These are phyloP conservation scores for Drosophila takahashii DNA, from an alignment of 1,140 invertebrate species.

Conservation along the genomic window DNA sequence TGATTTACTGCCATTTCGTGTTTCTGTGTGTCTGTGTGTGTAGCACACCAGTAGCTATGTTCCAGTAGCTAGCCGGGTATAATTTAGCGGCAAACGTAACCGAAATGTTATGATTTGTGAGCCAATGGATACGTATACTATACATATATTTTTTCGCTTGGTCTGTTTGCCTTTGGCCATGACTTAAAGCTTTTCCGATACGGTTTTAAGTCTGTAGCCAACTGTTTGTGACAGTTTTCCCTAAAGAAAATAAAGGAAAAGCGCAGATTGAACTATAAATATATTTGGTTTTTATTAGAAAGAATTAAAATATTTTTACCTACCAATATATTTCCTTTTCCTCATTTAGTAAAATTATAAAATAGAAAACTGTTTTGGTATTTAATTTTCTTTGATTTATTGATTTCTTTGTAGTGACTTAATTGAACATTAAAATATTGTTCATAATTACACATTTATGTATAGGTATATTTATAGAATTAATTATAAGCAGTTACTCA, in stretches of 20 bases:
- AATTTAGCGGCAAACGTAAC: slow-evolving; percentile 79
- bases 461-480: slow-evolving; percentile 47
- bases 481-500: slow-evolving; percentile 46
- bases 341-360: not conserved
- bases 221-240: slow-evolving; percentile 23
- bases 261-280: not conserved
- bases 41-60: slow-evolving; percentile 16
- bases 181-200: slow-evolving; percentile 57
- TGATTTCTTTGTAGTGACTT: slow-evolving; percentile 79
- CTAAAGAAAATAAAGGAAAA: not conserved
- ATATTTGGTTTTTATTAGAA: too few relatives aligned
- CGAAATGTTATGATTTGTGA: slow-evolving; percentile 79
- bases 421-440: slow-evolving; percentile 79
- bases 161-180: slow-evolving; percentile 33
- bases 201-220: slow-evolving; percentile 19
- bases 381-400: slow-evolving; percentile 75
- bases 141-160: slow-evolving; percentile 26
- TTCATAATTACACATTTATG: slow-evolving; percentile 77
- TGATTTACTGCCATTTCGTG: slow-evolving; percentile 77
- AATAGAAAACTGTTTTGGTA: slow-evolving; percentile 35
- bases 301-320: too few relatives aligned
- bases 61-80: slow-evolving; percentile 52
- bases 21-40: slow-evolving; percentile 7
- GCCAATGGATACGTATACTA: slow-evolving; percentile 61
- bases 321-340: too few relatives aligned